A percentile compares a stretch with the other conserved stretches of the same genome.
phyloP scores from a whole-genome alignment of 1,140 invertebrate species.

The Hesperophylax magnus region DNA sequence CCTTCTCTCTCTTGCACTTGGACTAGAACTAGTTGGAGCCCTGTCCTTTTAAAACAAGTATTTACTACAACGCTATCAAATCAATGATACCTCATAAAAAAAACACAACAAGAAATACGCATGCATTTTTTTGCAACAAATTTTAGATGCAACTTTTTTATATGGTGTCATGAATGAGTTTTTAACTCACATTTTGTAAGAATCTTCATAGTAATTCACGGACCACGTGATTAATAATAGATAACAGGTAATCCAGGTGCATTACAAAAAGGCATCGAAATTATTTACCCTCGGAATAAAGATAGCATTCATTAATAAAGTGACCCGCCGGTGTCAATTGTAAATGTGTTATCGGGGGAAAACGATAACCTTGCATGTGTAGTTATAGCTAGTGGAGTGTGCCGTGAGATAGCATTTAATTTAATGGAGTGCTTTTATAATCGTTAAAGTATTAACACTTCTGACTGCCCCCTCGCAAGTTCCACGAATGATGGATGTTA shows the following conservation, averaged over 20 bases:
- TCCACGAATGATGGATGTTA: too few relatives aligned
- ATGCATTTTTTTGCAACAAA: background rate
- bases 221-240: conserved; percentile 40
- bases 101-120: too few relatives aligned
- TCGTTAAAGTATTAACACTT: too few relatives aligned
- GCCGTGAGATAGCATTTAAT: too few relatives aligned
- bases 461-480: background rate
- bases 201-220: background rate
- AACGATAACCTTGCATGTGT: too few relatives aligned
- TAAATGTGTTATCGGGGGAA: too few relatives aligned
- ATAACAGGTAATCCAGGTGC: conserved; percentile 32
- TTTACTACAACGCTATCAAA: background rate
- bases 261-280: conserved; percentile 6
- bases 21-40: background rate
- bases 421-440: too few relatives aligned
- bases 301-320: too few relatives aligned
- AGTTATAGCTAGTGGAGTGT: too few relatives aligned
- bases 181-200: background rate
- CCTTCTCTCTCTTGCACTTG: conserved; percentile 30
- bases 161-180: background rate
- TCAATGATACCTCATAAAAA: too few relatives aligned
- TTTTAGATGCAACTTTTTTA: background rate
- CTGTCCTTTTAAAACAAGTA: background rate
- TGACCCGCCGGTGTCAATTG: too few relatives aligned
- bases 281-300: background rate